Base-by-base conservation (phyloP, 2,113 vertebrate genomes). In the Lampris incognitus region DNA sequence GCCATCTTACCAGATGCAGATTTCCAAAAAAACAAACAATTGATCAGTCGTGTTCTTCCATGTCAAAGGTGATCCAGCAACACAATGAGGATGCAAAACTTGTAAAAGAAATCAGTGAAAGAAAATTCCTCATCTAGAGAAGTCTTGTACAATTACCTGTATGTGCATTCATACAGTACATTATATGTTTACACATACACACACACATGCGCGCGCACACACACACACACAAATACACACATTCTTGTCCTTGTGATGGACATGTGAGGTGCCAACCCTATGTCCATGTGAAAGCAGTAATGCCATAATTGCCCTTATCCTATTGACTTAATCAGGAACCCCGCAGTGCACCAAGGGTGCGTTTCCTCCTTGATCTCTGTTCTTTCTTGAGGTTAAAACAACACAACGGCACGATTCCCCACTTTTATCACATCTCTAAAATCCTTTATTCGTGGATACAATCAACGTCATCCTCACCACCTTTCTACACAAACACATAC, bases 271-370 rank as follows among this genome's bases (percentile, higher is more conserved):
- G 66, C 85, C 85, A 78, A 24, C 69, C 88, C 87, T 79, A 69
- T 90, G 86, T 74, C 85, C 87, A 86, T 91, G 91, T 91, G 90
- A 91, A 91, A 76, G 74, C 78, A 82, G 65, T 92, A 92, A 91
- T 89, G 74, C 84, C 72, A 74, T 93, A 89, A 93, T 90, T 91
- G 79, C 76, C 72, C 75, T 93, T 39, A 94, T 94, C 92, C 90
- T 81, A 82, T 87, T 88, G 81, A 82, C 77, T 90, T 89, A 93
- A 90, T 82, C 78, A 83, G 84, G 85, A 89, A 72, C 85, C 86
- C 81, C 62, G 77, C 11, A 49, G 85, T 79, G 57, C 69, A 82
- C 70, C 48, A 72, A 84, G 76, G 63, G 70, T 36, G 73, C 80
- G 56, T 52, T 39, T 41, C 54, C 66, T 58, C 72, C 54, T 24